Evolutionary conservation across 2,797 vertebrate species (phyloP).

Genomic region (Siniperca scherzeri): DNA sequence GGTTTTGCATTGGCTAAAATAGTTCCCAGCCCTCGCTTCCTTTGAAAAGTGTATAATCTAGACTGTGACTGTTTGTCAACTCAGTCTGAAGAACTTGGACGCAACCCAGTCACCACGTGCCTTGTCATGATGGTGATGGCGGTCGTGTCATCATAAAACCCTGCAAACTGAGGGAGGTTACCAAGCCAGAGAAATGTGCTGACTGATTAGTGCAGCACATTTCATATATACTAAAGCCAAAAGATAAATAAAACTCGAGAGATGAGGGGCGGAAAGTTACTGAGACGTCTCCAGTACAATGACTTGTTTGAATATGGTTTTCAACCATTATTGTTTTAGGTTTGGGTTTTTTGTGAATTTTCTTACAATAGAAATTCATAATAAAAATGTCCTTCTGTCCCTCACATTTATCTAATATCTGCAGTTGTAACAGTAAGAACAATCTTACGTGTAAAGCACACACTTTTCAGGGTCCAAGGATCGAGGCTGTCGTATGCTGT

Average conservation of each 20-base stretch:
- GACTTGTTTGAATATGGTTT: constrained; percentile 37
- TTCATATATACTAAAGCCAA: constrained; percentile 57
- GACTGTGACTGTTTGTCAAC: constrained; percentile 75
- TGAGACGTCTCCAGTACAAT: constrained; percentile 27
- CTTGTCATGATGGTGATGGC: constrained; percentile 63
- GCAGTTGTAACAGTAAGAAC: neutral
- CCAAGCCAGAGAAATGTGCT: constrained; percentile 57
- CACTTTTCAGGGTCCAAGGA: no score
- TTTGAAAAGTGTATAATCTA: constrained; percentile 76
- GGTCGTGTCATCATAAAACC: constrained; percentile 61
- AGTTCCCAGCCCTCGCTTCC: constrained; percentile 73
- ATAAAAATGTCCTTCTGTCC: constrained; percentile 26
- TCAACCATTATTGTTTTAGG: constrained; percentile 45
- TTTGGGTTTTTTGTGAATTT: constrained; percentile 12
- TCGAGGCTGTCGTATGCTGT: no score
- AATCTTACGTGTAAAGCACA: constrained; percentile 1
- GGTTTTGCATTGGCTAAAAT: constrained; percentile 87
- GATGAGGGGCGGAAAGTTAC: constrained; percentile 54
- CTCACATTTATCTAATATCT: constrained; percentile 4
- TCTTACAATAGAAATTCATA: constrained; percentile 13
- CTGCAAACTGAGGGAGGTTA: constrained; percentile 53
- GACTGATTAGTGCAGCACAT: constrained; percentile 57
- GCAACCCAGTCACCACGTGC: constrained; percentile 57
- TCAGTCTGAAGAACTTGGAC: constrained; percentile 61
- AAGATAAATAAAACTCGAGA: constrained; percentile 56